Evolutionary conservation across 1,140 invertebrate species (phyloP), one percentile per base, ranked within the genome.

Genomic region (Euura saliciscinereae): DNA sequence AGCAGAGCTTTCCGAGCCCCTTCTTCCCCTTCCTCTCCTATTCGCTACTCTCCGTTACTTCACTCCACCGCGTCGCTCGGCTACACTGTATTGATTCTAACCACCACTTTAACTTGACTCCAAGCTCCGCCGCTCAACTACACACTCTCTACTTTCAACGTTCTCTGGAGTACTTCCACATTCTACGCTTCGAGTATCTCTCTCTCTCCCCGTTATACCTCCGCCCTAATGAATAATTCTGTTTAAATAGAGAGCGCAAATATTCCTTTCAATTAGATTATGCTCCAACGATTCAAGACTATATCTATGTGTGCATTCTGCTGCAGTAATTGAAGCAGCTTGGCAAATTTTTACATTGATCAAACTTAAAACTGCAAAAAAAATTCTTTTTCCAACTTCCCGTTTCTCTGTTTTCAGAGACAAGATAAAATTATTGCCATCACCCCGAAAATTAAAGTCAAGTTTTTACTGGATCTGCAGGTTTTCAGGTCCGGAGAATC

Each of bases 21-120:
- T 6, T n/a, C 2, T 8, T 6, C 10, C 13, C n/a, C n/a, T n/a
- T n/a, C n/a, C 28, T 28, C 28, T 28, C 28, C 28, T 28, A 28
- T 28, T 28, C 28, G 28, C 28, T 28, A 28, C 28, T 28, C 28
- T 28, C 28, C 28, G 28, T 28, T 28, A 28, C 28, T 28, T 28
- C 28, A 28, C 28, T 28, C 28, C 28, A 28, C 28, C 28, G 28
- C 51, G 51, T 59, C 51, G 51, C 51, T 59, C 51, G 8, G 51
- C 51, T 59, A 59, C 51, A 59, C 51, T n/a, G 51, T 59, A 59
- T 59, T 59, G 51, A 59, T 59, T 59, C 51, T n/a, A 59, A 59
- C 51, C 51, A 59, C 51, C 51, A 59, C 51, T 59, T 59, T 59
- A 59, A 59, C 51, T 59, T 59, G 51, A 59, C 51, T 59, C 51